Conservation (phyloP, 2,797 vertebrate species). For the Hirundo rustica region DNA sequence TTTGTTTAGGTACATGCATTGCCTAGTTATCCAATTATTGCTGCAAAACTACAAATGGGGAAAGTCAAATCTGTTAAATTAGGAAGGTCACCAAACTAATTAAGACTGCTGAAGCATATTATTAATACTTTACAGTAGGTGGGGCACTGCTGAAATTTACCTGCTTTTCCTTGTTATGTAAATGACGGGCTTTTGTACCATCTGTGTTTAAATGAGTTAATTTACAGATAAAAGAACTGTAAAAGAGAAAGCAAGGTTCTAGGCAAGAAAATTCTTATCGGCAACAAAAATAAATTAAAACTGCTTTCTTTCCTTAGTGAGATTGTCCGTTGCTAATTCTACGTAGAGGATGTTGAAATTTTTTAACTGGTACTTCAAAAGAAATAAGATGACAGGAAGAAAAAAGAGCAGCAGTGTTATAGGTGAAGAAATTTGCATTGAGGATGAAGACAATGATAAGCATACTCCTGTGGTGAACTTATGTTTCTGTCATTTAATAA, state of each 20-base stretch:
- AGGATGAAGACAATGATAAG: neutral
- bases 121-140: conserved; percentile 70
- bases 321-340: neutral
- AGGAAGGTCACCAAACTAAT: conserved; percentile 76
- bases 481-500: neutral
- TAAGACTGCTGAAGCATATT: conserved; percentile 77
- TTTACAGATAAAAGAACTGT: conserved; percentile 39
- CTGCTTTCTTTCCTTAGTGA: neutral
- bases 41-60: conserved; percentile 72
- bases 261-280: conserved; percentile 20
- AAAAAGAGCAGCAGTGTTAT: neutral
- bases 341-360: neutral
- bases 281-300: conserved; percentile 16
- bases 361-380: neutral
- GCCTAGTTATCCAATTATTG: conserved; percentile 77
- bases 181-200: conserved; percentile 12
- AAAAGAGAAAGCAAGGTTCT: neutral
- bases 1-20: conserved; percentile 77
- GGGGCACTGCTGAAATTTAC: conserved; percentile 52
- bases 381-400: neutral
- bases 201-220: conserved; percentile 42
- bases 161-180: conserved; percentile 53
- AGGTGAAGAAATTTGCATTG: neutral
- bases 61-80: conserved; percentile 77
- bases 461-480: neutral